These are phyloP conservation scores for Deroplatys truncata DNA, from an alignment of 2,888 invertebrate species.

Conservation along the genomic window DNA sequence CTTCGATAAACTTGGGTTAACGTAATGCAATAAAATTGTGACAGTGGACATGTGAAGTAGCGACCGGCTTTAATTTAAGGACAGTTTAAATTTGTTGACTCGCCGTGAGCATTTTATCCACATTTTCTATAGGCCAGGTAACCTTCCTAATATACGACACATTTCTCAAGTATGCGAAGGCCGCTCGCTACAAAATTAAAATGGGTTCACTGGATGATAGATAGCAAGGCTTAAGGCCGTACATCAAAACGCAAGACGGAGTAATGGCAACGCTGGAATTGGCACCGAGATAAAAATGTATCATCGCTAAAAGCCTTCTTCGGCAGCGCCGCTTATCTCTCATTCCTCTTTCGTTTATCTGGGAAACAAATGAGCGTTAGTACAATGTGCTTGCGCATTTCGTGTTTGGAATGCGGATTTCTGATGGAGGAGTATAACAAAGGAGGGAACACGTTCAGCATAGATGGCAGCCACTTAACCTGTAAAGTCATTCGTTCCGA, in stretches of 20 bases:
- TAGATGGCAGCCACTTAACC: too few relatives aligned
- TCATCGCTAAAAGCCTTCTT: not conserved
- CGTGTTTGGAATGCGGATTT: not conserved
- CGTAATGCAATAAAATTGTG: too few relatives aligned
- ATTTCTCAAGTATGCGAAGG: not conserved
- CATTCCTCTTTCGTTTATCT: not conserved
- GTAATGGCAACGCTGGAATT: too few relatives aligned
- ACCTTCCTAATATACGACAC: not conserved
- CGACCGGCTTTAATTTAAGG: too few relatives aligned
- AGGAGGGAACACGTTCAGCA: not conserved
- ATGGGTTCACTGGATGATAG: not conserved
- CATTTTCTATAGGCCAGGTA: too few relatives aligned
- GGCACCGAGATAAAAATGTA: not conserved
- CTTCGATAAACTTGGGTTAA: too few relatives aligned
- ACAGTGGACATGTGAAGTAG: too few relatives aligned
- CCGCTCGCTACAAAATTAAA: not conserved
- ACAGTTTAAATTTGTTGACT: too few relatives aligned
- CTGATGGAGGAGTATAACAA: not conserved
- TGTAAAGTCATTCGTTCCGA: too few relatives aligned
- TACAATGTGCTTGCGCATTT: not conserved
- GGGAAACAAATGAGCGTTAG: not conserved
- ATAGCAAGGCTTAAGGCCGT: not conserved
- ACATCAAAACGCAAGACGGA: not conserved
- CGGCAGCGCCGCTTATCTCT: too few relatives aligned
- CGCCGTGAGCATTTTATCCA: too few relatives aligned